Conservation (phyloP, 2,113 vertebrate species). For the Fregetta grallaria region DNA sequence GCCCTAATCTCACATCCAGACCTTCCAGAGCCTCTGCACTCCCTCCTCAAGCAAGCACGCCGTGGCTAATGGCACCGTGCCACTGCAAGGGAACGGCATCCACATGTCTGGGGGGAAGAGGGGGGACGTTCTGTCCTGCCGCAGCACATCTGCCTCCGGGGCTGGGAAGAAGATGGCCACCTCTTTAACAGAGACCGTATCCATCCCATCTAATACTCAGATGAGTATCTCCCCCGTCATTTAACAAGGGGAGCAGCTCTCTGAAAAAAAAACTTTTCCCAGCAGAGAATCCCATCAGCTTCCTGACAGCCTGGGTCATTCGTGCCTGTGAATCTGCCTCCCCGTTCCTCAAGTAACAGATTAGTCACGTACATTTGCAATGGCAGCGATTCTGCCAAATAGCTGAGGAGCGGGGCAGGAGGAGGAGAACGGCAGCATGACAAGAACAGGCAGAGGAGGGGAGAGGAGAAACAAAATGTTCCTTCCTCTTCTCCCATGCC, state of each 20-base stretch:
- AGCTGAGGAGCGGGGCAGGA: background rate
- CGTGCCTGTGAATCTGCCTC: slow-evolving; percentile 36
- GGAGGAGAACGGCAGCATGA: background rate
- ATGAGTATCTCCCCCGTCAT: background rate
- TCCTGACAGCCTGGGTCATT: slow-evolving; percentile 13
- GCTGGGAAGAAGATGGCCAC: background rate
- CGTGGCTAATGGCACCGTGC: background rate
- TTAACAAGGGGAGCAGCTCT: background rate
- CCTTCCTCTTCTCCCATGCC: slow-evolving; percentile 5
- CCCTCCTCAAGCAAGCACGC: background rate
- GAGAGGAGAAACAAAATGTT: background rate
- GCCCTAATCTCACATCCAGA: background rate
- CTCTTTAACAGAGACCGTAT: background rate
- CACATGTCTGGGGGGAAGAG: background rate
- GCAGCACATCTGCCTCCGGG: background rate
- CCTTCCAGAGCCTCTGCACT: background rate
- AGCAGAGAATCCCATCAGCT: slow-evolving; percentile 9
- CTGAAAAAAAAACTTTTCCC: background rate
- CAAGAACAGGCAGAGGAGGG: background rate
- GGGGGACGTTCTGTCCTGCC: background rate
- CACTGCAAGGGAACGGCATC: background rate
- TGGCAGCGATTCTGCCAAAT: slow-evolving; percentile 22
- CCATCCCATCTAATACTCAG: background rate
- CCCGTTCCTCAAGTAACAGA: slow-evolving; percentile 46
- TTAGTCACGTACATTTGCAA: slow-evolving; percentile 57